Conservation (phyloP, 2,888 invertebrate genomes). For the Acronicta psi region DNA sequence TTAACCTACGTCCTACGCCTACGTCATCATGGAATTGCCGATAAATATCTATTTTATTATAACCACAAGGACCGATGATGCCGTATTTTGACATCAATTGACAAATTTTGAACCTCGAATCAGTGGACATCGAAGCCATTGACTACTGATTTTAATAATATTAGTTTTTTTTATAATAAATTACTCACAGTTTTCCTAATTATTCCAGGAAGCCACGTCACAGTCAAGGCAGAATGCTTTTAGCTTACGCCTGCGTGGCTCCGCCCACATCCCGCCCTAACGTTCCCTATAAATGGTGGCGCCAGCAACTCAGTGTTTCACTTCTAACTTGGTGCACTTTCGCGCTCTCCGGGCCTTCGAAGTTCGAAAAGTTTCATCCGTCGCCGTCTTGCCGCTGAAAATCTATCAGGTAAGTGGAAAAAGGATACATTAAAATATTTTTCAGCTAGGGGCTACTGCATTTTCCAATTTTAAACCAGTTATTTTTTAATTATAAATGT, state of each 20-base stretch:
- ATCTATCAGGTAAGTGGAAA: slow-evolving; percentile 60
- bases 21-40: too few species aligned
- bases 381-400: slow-evolving; percentile 42
- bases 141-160: too few species aligned
- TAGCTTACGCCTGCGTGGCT: slow-evolving; percentile 80
- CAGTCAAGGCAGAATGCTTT: slow-evolving; percentile 27
- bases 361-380: slow-evolving; percentile 63
- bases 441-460: background rate
- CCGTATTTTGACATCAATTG: too few species aligned
- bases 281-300: slow-evolving; percentile 77
- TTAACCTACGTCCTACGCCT: too few species aligned
- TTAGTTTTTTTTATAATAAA: background rate
- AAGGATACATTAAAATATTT: too few species aligned
- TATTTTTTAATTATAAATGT: too few species aligned
- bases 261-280: slow-evolving; percentile 81
- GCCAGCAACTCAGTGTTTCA: slow-evolving; percentile 58
- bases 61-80: too few species aligned
- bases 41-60: too few species aligned
- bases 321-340: slow-evolving; percentile 78
- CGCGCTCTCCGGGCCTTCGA: slow-evolving; percentile 62
- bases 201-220: slow-evolving; percentile 52
- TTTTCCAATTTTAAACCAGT: background rate
- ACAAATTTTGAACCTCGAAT: too few species aligned
- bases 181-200: slow-evolving; percentile 8
- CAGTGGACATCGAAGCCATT: too few species aligned